Conservation (phyloP, 2,113 vertebrate genomes). For the Geothlypis trichas region DNA sequence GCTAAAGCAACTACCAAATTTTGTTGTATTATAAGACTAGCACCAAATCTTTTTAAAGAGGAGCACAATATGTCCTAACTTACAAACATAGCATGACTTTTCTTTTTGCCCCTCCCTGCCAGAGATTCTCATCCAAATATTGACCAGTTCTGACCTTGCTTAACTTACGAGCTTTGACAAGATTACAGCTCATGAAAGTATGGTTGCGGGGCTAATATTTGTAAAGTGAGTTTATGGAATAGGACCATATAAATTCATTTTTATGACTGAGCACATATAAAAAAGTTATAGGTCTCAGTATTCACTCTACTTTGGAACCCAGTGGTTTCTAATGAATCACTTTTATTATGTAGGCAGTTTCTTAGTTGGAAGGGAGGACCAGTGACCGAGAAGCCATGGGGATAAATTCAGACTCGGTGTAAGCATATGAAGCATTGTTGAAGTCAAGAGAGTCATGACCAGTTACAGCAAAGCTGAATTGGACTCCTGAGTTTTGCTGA, state of each 20-base stretch:
- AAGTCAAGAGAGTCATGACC: conserved; percentile 59
- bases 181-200: conserved; percentile 46
- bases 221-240: conserved; percentile 62
- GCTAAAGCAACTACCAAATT: neutral
- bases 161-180: conserved; percentile 55
- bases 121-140: conserved; percentile 31
- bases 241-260: conserved; percentile 65
- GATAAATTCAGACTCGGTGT: conserved; percentile 55
- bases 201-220: conserved; percentile 56
- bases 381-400: conserved; percentile 67
- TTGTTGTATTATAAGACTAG: neutral
- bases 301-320: conserved; percentile 65
- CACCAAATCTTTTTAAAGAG: neutral
- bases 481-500: conserved; percentile 60
- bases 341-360: conserved; percentile 70
- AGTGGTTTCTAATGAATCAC: conserved; percentile 76
- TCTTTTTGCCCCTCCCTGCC: rapidly evolving
- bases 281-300: conserved; percentile 64
- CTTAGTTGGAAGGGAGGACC: conserved; percentile 64
- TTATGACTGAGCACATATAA: conserved; percentile 75
- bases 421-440: conserved; percentile 55
- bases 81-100: neutral
- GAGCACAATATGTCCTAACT: neutral
- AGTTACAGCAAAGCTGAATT: conserved; percentile 59
- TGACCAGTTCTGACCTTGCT: conserved; percentile 54